Evolutionary conservation across 23 tunicate species (phyloP), one percentile per base, ranked within the genome.

Genomic region (Corella eumyota): DNA sequence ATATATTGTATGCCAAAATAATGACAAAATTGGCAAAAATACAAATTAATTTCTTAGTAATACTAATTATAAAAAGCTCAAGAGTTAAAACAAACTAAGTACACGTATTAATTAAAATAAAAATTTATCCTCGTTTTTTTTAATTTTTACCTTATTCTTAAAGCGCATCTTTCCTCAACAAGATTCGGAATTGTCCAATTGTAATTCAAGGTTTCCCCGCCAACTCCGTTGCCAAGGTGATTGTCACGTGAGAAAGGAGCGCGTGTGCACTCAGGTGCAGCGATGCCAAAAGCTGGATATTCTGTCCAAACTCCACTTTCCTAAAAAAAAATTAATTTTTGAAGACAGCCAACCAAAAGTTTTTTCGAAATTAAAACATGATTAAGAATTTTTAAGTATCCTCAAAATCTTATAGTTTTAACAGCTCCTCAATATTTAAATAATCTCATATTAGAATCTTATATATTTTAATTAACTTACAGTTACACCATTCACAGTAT

Each of bases 121-220:
- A n/a, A n/a, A n/a, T n/a, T n/a, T n/a, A n/a, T n/a, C n/a, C n/a
- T n/a, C n/a, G n/a, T n/a, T n/a, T n/a, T n/a, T n/a, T n/a, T n/a
- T n/a, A 49, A 2, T 2, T 27, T 45, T 1, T 58, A 88, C 96
- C 96, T 73, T 24, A 88, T 88, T 61, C 96, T 58, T 58, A 88
- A 45, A 1, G 55, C 72, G 56, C 96, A 88, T 20, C 61, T 49
- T 48, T 88, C 80, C 46, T 68, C 59, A 2, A 58, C 64, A 31
- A 51, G 50, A 34, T 82, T 74, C 46, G 87, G 87, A 37, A 88
- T 73, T 2, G 96, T 88, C 96, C 96, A 88, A 29, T 78, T 78
- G 60, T 67, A 88, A 34, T 31, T 57, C 36, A 75, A 25, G 3
- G 78, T 70, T 35, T 78, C 59, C 25, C 96, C 96, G 1, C 88